Evolutionary conservation across 2,797 vertebrate genomes (phyloP).

Genomic region (Gadopsis bispinosus): DNA sequence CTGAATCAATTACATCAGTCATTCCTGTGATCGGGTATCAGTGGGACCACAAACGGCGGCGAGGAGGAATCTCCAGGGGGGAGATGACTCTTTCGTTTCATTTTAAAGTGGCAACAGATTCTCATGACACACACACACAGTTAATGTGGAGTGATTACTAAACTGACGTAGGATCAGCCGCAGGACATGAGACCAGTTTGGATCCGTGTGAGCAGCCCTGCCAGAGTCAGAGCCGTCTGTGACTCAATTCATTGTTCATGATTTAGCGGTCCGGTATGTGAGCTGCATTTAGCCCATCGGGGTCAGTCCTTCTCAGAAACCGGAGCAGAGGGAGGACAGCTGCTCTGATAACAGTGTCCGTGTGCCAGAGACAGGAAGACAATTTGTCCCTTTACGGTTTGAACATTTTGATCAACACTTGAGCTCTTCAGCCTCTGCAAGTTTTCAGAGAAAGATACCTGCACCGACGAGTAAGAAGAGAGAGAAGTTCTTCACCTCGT

Average conservation of each 20-base stretch:
- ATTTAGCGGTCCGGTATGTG: slow-evolving; percentile 52
- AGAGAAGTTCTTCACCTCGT: too few relatives aligned
- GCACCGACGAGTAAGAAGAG: too few relatives aligned
- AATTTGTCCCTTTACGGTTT: not conserved
- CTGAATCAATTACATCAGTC: not conserved
- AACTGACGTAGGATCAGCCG: too few relatives aligned
- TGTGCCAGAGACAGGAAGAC: not conserved
- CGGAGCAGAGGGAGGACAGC: slow-evolving; percentile 48
- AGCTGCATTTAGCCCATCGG: slow-evolving; percentile 61
- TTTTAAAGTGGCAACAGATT: not conserved
- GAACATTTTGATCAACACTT: not conserved
- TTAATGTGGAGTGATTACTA: not conserved
- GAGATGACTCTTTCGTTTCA: not conserved
- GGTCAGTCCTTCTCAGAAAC: slow-evolving; percentile 66
- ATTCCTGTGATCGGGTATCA: not conserved
- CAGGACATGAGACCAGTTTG: too few relatives aligned
- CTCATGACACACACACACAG: not conserved
- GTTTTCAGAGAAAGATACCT: not conserved
- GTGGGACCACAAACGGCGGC: not conserved
- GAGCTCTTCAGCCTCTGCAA: not conserved
- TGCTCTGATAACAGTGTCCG: slow-evolving; percentile 17
- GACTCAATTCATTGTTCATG: slow-evolving; percentile 63
- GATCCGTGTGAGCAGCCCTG: not conserved
- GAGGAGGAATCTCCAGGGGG: not conserved
- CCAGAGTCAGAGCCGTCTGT: slow-evolving; percentile 13